Base-by-base conservation (phyloP, 2,888 invertebrate species). In the Netelia fuscicornis region DNA sequence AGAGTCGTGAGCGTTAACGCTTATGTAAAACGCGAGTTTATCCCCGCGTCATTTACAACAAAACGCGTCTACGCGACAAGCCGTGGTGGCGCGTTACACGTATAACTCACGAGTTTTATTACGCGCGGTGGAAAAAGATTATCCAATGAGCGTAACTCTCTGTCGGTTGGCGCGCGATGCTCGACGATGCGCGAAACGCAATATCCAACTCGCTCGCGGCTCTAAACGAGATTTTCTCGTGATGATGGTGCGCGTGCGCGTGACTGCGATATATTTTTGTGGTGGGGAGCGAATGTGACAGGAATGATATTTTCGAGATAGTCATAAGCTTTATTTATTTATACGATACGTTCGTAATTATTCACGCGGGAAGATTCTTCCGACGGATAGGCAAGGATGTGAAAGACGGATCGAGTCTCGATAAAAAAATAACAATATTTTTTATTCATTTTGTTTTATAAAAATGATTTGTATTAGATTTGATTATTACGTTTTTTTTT, bases 91-190 rank as follows among this genome's bases (percentile, higher is more conserved):
- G 23, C 23, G 23, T 20, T 58, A 30, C 52, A 1, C 25, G 68
- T n/a, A 62, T 74, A 74, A 83, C 68, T 79, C 54, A 30, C 10
- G 25, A 54, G 42, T 79, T 79, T 83, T 83, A 83, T 77, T 52
- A 20, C 30, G n/a, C 30, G 20, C n/a, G 30, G 25, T 10, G 37
- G 20, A 1, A 11, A n/a, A 60, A 74, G 74, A 74, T 79, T 68
- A 56, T 79, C 83, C 83, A 79, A 83, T 83, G 70, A 83, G 83
- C 74, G 83, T 83, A 79, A 83, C 74, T 79, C 52, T 56, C 60
- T 25, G 23, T 2, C 58, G 44, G 56, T 44, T 37, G 13, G 13
- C 25, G 25, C 23, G 67, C 65, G 30, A 37, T 17, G 58, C 11
- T 17, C 30, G 62, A 76, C 81, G 75, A 48, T 62, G 58, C 62